Conservation (phyloP, 2,113 vertebrate genomes). For the Grammomys dolichurus region DNA sequence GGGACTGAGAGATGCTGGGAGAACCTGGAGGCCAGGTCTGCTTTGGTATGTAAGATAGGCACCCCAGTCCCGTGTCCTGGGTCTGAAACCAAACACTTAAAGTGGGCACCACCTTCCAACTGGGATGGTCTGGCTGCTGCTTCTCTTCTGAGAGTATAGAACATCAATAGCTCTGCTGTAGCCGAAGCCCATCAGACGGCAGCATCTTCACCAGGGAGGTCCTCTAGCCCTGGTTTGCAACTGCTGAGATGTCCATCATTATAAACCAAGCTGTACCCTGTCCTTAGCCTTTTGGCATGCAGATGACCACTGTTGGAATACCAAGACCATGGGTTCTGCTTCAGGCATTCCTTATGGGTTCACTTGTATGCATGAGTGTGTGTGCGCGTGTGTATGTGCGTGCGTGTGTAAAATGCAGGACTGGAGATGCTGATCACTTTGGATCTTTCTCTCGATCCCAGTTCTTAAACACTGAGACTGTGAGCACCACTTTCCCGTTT, state of each 20-base stretch:
- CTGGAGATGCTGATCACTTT: background rate
- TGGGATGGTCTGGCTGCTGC: background rate
- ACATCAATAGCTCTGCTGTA: too few species aligned
- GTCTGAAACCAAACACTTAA: too few species aligned
- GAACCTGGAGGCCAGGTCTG: too few species aligned
- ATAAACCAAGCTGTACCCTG: background rate
- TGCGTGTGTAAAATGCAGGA: background rate
- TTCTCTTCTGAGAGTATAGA: fast-evolving
- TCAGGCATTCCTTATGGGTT: background rate
- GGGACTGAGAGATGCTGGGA: too few species aligned
- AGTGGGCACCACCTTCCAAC: background rate
- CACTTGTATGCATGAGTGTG: background rate
- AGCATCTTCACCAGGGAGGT: background rate
- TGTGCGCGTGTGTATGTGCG: background rate
- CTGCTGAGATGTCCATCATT: background rate
- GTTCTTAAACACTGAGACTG: constrained; percentile 32
- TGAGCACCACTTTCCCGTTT: constrained; percentile 38
- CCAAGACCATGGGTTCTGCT: background rate
- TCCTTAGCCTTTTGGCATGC: background rate
- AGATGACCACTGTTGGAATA: background rate
- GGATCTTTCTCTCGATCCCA: background rate
- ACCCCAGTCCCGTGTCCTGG: too few species aligned
- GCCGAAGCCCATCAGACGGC: too few species aligned
- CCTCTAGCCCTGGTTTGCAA: background rate
- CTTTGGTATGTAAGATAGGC: too few species aligned